Evolutionary conservation across 2,888 invertebrate genomes (phyloP), one percentile per base, ranked within the genome.

Genomic region (Pseudanteris insignis): DNA sequence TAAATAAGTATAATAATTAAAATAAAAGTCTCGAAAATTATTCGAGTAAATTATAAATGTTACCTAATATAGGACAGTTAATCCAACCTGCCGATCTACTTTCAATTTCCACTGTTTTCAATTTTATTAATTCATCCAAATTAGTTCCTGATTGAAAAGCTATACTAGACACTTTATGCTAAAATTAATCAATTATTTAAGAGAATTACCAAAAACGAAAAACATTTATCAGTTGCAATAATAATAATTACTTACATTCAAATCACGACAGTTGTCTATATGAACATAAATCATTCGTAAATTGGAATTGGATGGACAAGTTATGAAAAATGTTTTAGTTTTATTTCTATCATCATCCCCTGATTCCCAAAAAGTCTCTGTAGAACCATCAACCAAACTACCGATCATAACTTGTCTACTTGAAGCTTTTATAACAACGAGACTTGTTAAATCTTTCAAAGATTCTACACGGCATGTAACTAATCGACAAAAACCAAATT

Each of bases 281-380:
- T 96, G 96, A 28, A 97, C 87, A 70, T 92, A 91, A 9, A 97
- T 81, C 65, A 92, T 84, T 62, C 86, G 85, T 0, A 92, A 90
- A 44, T 85, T 83, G 29, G 88, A 84, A 54, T 86, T 84, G 55
- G 87, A 84, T 63, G 85, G 79, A 66, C 86, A 87, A 1, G 47
- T 43, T 13, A 65, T 60, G 11, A 40, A 33, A 15, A 95, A 86
- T 71, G 89, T 89, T 81, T 96, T 96, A 13, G 92, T 89, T 78
- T 94, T 94, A 78, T 94, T 95, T 51, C 92, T 85, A 81, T 98
- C 97, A 74, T 97, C 97, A 72, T 97, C 97, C 0, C 96, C 96
- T 25, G 96, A 96, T 81, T 98, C 98, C 98, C 98, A 98, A 81
- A 98, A 98, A 0, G 98, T 98, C 79, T 98, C 98, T 0, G 96